Base-by-base conservation (phyloP, 2,797 vertebrate genomes). In the Gobionotothen gibberifrons region DNA sequence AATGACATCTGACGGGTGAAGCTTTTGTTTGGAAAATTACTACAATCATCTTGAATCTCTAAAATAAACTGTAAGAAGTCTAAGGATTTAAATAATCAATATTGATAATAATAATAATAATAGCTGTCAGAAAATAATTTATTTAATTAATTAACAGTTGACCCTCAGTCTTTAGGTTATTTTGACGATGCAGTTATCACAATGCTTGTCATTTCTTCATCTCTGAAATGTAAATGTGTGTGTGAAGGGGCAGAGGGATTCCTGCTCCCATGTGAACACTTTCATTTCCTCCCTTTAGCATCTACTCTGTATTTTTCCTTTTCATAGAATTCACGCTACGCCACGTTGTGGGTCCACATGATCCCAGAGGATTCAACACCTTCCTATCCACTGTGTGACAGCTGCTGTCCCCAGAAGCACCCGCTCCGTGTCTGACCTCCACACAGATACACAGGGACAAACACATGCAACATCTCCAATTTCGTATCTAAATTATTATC, bases 381-480 rank as follows among this genome's bases (percentile, higher is more conserved):
- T 61, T 56, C 17, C 2, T 48, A 62, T 76, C 71, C 19, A 19
- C 42, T 9, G 17, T 61, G 65, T 69, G 70, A 77, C 78, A 72
- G 78, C 57, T 17, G 44, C 39, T 13, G 58, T 76, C 81, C 74
- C 80, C 49, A 48, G 82, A 79, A 74, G 66, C 54, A 67, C 5
- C 44, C 32, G 61, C 66, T 74, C 57, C 52, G 57, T 72, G 64
- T 67, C 44, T 75, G 67, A 83, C 54, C 52, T 42, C 44, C 39
- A 67, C 39, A 79, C 39, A 79, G 44, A 78, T 36, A 53, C 26
- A 42, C 48, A 74, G 5, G 39, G 22, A 39, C 51, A 72, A 17
- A 22, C 70, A 7, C 40, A 32, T 39, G 36, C 2, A 17, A 66
- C 58, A 64, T 32, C 9, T 52, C 5, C 21, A 39, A 26, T 56